Percentiles rank a stretch among this genome's conserved stretches.
Evolutionary conservation across 1,140 invertebrate species (phyloP).

Genomic region (Drosophila kikkawai): DNA sequence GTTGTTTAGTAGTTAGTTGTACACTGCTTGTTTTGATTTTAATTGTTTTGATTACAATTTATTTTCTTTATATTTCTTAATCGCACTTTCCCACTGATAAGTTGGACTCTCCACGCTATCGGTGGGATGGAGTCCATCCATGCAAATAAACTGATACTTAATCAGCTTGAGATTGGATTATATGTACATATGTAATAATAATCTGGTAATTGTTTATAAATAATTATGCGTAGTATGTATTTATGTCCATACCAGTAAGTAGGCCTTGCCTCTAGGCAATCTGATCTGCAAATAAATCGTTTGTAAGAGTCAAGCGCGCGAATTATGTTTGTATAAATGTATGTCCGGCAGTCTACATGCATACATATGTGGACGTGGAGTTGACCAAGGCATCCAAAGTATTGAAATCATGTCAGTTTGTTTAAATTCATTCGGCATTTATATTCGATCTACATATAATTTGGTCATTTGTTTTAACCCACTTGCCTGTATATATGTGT

Average conservation of each 20-base stretch:
- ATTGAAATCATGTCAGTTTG: neutral
- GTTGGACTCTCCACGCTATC: neutral
- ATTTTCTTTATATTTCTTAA: neutral
- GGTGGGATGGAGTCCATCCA: neutral
- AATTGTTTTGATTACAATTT: neutral
- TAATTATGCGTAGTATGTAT: neutral
- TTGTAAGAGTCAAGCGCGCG: neutral
- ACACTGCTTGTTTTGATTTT: neutral
- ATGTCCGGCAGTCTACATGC: no score
- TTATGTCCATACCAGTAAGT: neutral
- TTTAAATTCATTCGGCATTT: neutral
- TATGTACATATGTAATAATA: neutral
- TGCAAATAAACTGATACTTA: conserved; percentile 3
- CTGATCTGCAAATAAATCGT: neutral
- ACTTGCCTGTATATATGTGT: neutral
- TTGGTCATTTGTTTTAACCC: neutral
- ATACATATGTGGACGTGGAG: neutral
- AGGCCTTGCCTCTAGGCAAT: neutral
- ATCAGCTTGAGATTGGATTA: neutral
- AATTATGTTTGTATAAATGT: no score
- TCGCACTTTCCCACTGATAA: neutral
- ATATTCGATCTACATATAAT: neutral
- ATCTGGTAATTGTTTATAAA: conserved; percentile 1
- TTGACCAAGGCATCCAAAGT: neutral
- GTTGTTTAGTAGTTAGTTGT: neutral